A percentile compares a stretch with the other conserved stretches of the same genome.
These are phyloP conservation scores for Todiramphus saurophagus DNA, from an alignment of 2,113 vertebrate species.

Conservation along the genomic window DNA sequence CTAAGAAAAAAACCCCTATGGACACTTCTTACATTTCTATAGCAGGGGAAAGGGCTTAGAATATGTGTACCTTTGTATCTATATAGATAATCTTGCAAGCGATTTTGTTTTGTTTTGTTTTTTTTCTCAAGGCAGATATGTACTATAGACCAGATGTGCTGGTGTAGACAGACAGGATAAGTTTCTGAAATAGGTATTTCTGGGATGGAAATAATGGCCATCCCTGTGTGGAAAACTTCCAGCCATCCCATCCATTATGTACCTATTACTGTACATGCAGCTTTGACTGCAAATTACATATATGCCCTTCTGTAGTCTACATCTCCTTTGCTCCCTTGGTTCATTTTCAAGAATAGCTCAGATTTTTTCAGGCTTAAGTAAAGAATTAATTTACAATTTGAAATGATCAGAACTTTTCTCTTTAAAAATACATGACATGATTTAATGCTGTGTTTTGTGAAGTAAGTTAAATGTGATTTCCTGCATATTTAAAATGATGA, in stretches of 20 bases:
- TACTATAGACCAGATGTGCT: neutral
- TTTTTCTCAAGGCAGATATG: neutral
- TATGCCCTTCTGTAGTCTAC: neutral
- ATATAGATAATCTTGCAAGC: neutral
- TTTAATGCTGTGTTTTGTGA: neutral
- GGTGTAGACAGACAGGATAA: neutral
- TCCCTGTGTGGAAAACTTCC: neutral
- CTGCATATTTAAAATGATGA: neutral
- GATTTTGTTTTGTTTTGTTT: neutral
- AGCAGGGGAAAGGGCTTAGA: neutral
- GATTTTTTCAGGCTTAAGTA: conserved; percentile 8
- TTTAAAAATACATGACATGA: neutral
- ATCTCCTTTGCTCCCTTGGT: neutral
- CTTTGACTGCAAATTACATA: neutral
- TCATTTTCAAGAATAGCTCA: conserved; percentile 35
- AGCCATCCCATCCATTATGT: neutral
- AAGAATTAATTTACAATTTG: conserved; percentile 32
- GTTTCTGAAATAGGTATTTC: neutral
- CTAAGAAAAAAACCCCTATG: neutral
- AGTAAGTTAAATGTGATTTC: neutral
- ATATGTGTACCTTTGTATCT: neutral
- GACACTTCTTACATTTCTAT: neutral
- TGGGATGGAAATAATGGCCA: neutral
- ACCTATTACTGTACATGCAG: neutral
- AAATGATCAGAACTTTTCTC: neutral